Conservation (phyloP, 2,113 vertebrate species). For the Cygnus buccinator region DNA sequence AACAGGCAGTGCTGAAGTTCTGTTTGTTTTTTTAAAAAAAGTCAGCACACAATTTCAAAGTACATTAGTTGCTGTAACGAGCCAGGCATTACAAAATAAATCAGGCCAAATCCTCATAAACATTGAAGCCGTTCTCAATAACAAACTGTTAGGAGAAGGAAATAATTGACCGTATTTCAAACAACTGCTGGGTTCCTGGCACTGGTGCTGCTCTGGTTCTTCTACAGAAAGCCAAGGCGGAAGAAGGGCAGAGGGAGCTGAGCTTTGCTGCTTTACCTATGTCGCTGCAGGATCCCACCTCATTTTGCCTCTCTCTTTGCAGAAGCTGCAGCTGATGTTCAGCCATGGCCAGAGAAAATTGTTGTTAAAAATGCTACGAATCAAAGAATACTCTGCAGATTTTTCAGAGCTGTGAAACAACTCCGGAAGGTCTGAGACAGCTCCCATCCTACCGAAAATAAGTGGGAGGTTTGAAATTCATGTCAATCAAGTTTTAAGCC, state of each 20-base stretch:
- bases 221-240: fast-evolving
- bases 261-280: background rate
- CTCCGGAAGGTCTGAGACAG: background rate
- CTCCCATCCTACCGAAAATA: background rate
- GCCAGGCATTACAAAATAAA: background rate
- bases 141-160: background rate
- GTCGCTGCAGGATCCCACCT: background rate
- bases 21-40: background rate
- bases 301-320: background rate
- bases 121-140: background rate
- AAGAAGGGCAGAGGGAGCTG: background rate
- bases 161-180: background rate
- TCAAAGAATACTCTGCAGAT: background rate
- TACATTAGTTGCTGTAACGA: background rate
- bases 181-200: background rate
- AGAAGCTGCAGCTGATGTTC: background rate
- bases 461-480: background rate
- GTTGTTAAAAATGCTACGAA: background rate
- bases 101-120: background rate
- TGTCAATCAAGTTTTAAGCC: background rate
- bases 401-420: background rate
- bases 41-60: background rate
- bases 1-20: background rate
- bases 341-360: background rate
- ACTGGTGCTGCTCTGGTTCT: background rate